Base-by-base conservation (phyloP, 2,797 vertebrate genomes). In the Furcifer pardalis region DNA sequence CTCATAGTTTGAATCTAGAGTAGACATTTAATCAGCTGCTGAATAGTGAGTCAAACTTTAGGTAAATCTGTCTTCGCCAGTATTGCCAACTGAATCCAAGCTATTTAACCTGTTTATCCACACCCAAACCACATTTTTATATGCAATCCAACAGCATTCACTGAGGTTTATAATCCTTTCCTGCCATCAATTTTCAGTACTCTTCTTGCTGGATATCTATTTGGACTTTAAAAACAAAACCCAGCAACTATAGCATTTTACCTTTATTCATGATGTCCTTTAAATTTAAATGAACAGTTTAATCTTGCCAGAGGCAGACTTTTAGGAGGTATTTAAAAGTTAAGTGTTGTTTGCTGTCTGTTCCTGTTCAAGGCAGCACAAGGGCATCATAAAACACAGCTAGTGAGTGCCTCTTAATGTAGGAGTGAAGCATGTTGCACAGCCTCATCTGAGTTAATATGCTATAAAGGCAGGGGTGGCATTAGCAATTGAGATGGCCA, bases 311-410 rank as follows among this genome's bases (percentile, higher is more conserved):
- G 79, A 92, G 90, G 87, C 90, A 90, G 90, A 87, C 87, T 91
- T 65, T 93, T 90, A 94, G 92, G 75, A 90, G 86, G 85, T 91
- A 92, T 93, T 93, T 94, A 92, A 94, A 93, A 93, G 92, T 93
- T 94, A 94, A 94, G 92, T 94, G 87, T 88, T 91, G 84, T 92
- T 94, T 94, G 88, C 91, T 88, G 49, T 88, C 88, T 90, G 79
- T 91, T 94, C 88, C 91, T 92, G 90, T 87, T 79, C 84, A 66
- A 76, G 78, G 85, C 78, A 86, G 69, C 83, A 72, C 71, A 40
- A 83, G 86, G 86, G 84, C 75, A 75, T 90, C 85, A 86, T 87
- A 91, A 92, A 92, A 40, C 90, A 88, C 30, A 81, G 77, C 66
- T 73, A 93, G 85, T 75, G 49, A 88, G 59, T 69, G 88, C 85